These are phyloP conservation scores for Aphelocoma californica DNA, from an alignment of 2,797 vertebrate species.

Conservation along the genomic window DNA sequence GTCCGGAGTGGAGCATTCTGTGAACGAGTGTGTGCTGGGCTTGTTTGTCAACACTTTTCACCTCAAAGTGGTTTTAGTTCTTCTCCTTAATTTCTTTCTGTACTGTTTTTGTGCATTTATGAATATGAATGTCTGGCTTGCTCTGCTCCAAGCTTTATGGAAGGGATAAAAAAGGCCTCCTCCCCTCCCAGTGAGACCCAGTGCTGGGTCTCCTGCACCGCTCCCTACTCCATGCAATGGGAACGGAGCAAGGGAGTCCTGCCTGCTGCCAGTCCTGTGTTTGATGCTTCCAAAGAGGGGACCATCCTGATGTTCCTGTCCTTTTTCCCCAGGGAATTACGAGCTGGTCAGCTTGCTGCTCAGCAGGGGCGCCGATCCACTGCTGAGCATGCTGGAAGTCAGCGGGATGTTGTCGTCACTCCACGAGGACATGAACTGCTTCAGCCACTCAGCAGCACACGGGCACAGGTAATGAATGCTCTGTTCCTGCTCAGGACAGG, in stretches of 20 bases:
- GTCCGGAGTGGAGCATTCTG: background rate
- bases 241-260: fast-evolving
- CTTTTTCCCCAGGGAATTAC: conserved; percentile 85
- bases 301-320: background rate
- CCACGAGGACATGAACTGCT: conserved; percentile 97
- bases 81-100: background rate
- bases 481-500: fast-evolving
- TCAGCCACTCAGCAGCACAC: conserved; percentile 93
- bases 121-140: background rate
- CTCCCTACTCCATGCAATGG: fast-evolving
- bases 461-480: conserved; percentile 87
- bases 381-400: conserved; percentile 86
- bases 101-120: background rate
- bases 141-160: background rate
- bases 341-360: conserved; percentile 94
- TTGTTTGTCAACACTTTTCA: background rate
- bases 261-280: background rate
- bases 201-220: background rate
- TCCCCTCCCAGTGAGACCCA: background rate
- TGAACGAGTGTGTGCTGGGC: background rate
- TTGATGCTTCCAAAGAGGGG: background rate
- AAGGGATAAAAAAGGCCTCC: background rate
- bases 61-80: background rate
- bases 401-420: conserved; percentile 88
- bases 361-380: conserved; percentile 88